Evolutionary conservation across 2,797 vertebrate genomes (phyloP), one percentile per base, ranked within the genome.

Genomic region (Acrocephalus scirpaceus): DNA sequence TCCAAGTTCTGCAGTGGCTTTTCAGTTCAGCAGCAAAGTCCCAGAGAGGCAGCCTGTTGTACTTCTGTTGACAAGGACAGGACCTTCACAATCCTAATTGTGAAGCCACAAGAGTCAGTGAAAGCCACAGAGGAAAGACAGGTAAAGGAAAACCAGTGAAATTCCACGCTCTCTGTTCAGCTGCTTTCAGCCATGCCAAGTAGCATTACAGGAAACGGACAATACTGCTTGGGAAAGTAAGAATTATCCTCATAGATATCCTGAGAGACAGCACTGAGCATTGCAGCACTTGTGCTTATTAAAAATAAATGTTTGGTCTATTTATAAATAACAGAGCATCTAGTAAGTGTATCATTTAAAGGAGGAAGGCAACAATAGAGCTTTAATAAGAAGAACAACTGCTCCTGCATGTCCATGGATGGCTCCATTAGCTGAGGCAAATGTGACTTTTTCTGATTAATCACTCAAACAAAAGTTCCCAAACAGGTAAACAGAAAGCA

Each of bases 231-330:
- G 53, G 56, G n/a, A 94, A 93, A 92, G n/a, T 16, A 75, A 77
- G n/a, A 91, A 78, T 8, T 77, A 32, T 56, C 47, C 47, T 61
- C 36, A 44, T 1, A 62, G 42, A 36, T 73, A 58, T 12, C 53
- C 67, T 6, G 4, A 87, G 76, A 92, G 72, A 77, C 71, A 85
- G 64, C 56, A 73, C 60, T 32, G 45, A 75, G 58, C 62, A 42
- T 5, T 67, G 75, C 23, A 85, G 61, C 53, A 86, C 22, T 89
- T 61, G 38, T 64, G 69, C 73, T 76, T 94, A 94, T 86, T 80
- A 85, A 95, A 96, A 93, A 96, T 62, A 91, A 84, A 80, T 88
- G 73, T 69, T 61, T 67, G 32, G 12, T 86, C 69, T 91, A 50
- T 89, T 94, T 87, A 91, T 76, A 92, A 93, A 44, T 66, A 86